phyloP scores from a whole-genome alignment of 2,113 vertebrate species.

The Macquaria australasica region DNA sequence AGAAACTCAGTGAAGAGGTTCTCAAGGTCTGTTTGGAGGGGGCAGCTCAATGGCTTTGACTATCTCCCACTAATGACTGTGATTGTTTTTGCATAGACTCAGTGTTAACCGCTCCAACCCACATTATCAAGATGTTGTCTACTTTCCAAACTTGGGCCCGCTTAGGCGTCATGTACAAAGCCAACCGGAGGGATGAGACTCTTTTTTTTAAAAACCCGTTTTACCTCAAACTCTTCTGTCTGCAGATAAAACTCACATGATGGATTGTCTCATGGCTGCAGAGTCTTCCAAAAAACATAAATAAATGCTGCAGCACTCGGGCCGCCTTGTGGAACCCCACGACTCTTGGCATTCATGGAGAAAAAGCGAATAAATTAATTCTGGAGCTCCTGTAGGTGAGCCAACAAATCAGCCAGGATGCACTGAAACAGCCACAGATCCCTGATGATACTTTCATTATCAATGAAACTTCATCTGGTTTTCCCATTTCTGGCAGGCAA shows the following conservation, averaged over 20 bases:
- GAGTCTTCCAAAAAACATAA: constrained; percentile 65
- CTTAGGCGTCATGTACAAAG: constrained; percentile 28
- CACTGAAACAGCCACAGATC: constrained; percentile 51
- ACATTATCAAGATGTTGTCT: constrained; percentile 57
- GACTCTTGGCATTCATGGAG: constrained; percentile 60
- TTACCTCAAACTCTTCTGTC: constrained; percentile 59
- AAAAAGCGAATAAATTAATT: constrained; percentile 70
- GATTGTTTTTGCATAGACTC: constrained; percentile 72
- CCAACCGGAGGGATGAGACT: constrained; percentile 56
- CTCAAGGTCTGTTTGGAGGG: constrained; percentile 29
- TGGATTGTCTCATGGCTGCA: constrained; percentile 56
- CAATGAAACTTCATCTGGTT: constrained; percentile 61
- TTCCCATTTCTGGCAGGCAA: constrained; percentile 54
- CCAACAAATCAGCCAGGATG: constrained; percentile 66
- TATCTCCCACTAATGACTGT: constrained; percentile 68
- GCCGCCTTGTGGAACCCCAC: constrained; percentile 49
- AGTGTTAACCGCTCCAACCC: constrained; percentile 59
- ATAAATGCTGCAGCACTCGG: constrained; percentile 53
- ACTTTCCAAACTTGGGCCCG: constrained; percentile 33
- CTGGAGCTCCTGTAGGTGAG: constrained; percentile 48
- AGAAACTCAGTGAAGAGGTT: constrained; percentile 40
- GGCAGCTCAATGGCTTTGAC: constrained; percentile 29
- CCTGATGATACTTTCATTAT: constrained; percentile 66
- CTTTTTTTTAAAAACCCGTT: constrained; percentile 10
- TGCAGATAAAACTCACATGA: constrained; percentile 67